Percentiles rank a stretch among this genome's conserved stretches.
phyloP scores from a whole-genome alignment of 2,888 invertebrate genomes.

The Lomographa bimaculata region DNA sequence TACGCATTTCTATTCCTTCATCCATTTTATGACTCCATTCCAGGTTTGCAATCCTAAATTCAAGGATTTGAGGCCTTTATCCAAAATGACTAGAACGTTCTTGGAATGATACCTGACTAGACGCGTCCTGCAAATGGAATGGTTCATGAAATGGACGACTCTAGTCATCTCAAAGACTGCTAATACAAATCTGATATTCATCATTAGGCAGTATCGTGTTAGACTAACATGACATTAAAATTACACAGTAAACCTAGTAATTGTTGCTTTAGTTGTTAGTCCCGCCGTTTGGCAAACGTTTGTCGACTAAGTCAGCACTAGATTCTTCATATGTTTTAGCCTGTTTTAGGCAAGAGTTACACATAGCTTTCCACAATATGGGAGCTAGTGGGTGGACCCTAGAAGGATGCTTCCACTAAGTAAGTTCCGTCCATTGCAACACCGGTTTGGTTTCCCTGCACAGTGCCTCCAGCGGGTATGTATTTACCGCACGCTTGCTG shows the following conservation, averaged over 20 bases:
- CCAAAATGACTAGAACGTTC: slow-evolving; percentile 30
- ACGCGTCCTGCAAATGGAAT: slow-evolving; percentile 21
- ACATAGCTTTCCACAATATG: slow-evolving; percentile 69
- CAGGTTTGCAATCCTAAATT: slow-evolving; percentile 12
- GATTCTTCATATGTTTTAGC: slow-evolving; percentile 35
- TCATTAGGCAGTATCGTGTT: slow-evolving; percentile 77
- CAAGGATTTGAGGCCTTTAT: too few relatives aligned
- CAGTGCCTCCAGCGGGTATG: slow-evolving; percentile 92
- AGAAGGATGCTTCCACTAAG: slow-evolving; percentile 93
- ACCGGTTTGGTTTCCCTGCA: slow-evolving; percentile 91
- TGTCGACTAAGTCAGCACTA: slow-evolving; percentile 26
- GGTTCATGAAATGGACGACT: slow-evolving; percentile 26
- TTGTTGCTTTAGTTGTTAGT: slow-evolving; percentile 50
- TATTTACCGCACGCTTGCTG: slow-evolving; percentile 94
- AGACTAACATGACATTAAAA: slow-evolving; percentile 62
- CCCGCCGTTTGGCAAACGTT: slow-evolving; percentile 29
- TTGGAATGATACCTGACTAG: slow-evolving; percentile 29
- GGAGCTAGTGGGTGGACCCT: slow-evolving; percentile 70
- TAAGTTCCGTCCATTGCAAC: slow-evolving; percentile 93
- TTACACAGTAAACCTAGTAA: slow-evolving; percentile 70
- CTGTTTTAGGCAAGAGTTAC: too few relatives aligned
- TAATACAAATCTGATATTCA: slow-evolving; percentile 62
- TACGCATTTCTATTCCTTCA: slow-evolving; percentile 16
- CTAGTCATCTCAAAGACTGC: slow-evolving; percentile 39
- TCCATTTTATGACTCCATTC: slow-evolving; percentile 29